Conservation (phyloP, 2,797 vertebrate genomes). For the Apogon hyalosoma region DNA sequence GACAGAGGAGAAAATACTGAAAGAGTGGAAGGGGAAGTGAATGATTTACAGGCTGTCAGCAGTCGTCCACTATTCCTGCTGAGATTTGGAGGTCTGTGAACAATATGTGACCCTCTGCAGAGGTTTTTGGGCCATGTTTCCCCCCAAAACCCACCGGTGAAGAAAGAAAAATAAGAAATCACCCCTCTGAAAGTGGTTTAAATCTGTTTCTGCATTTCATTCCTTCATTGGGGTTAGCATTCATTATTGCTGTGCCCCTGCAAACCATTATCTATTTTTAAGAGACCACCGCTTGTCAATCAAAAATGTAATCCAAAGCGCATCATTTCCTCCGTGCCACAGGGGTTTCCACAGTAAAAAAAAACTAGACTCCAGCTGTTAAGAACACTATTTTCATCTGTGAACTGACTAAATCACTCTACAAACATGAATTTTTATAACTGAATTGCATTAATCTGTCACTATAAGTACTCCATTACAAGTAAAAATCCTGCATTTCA, state of each 20-base stretch:
- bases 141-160: background rate
- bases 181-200: background rate
- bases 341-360: background rate
- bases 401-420: background rate
- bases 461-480: too few species aligned
- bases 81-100: conserved; percentile 48
- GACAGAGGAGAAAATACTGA: conserved; percentile 15
- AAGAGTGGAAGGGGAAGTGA: conserved; percentile 30
- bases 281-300: conserved; percentile 8
- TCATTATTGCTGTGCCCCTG: background rate
- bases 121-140: conserved; percentile 15
- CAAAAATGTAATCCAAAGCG: conserved; percentile 30
- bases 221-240: conserved; percentile 1
- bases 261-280: too few species aligned
- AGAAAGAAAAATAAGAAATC: conserved; percentile 2
- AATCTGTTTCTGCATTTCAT: conserved; percentile 9
- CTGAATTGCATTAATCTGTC: too few species aligned
- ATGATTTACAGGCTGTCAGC: conserved; percentile 65
- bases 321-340: conserved; percentile 21
- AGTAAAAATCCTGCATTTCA: too few species aligned
- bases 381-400: background rate
- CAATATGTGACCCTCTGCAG: conserved; percentile 47
- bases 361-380: conserved; percentile 1
- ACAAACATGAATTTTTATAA: too few species aligned
- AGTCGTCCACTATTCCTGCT: conserved; percentile 42